Evolutionary conservation across 2,797 vertebrate species (phyloP).

Genomic region (Phoeniculus purpureus): DNA sequence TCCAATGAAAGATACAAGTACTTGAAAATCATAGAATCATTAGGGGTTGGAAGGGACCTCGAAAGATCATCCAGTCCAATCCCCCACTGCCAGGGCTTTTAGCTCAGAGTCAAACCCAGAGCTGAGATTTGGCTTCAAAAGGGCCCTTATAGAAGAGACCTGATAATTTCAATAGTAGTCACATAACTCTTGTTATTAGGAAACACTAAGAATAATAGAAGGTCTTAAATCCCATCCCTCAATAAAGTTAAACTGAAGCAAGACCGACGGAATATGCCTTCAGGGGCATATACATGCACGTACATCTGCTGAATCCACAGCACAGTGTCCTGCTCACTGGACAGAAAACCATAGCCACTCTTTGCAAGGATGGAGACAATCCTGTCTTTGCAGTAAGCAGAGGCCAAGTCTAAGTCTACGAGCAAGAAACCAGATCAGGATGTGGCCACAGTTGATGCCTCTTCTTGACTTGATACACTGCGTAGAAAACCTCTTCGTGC

Average conservation of each 20-base stretch:
- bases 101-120: not conserved
- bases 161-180: not conserved
- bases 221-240: not conserved
- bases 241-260: not conserved
- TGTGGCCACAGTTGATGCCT: not conserved
- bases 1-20: not conserved
- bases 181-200: not conserved
- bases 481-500: not conserved
- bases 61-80: too few relatives aligned
- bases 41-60: too few relatives aligned
- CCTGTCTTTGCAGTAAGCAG: not conserved
- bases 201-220: not conserved
- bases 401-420: not conserved
- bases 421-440: not conserved
- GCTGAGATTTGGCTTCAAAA: not conserved
- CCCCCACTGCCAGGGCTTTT: not conserved
- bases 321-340: accelerated
- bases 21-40: too few relatives aligned
- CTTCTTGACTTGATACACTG: not conserved
- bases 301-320: not conserved
- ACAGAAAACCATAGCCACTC: not conserved
- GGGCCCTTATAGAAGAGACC: not conserved
- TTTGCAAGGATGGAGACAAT: not conserved
- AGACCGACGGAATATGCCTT: not conserved
- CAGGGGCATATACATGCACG: not conserved